These are phyloP conservation scores for Rhea pennata DNA, from an alignment of 2,113 vertebrate genomes.

Conservation along the genomic window DNA sequence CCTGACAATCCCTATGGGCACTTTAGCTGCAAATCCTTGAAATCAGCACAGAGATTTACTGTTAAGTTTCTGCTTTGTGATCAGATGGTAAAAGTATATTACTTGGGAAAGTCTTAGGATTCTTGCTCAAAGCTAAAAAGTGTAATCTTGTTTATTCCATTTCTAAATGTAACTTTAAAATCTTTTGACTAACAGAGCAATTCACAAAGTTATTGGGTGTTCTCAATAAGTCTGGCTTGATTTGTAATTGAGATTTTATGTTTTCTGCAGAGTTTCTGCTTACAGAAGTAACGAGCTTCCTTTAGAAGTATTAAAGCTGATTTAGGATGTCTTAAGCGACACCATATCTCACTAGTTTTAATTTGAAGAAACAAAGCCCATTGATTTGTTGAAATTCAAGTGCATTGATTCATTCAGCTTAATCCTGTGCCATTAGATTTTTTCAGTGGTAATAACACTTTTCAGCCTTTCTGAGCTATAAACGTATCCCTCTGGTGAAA, in stretches of 20 bases:
- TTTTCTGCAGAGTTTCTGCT: not conserved
- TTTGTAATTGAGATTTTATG: not conserved
- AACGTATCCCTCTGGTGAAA: constrained; percentile 2
- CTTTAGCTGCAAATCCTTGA: not conserved
- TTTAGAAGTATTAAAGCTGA: constrained; percentile 22
- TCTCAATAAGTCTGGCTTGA: not conserved
- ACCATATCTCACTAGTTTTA: constrained; percentile 26
- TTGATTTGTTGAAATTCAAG: constrained; percentile 22
- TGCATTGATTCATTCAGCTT: constrained; percentile 18
- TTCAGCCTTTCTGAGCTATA: not conserved
- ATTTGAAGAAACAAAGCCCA: constrained; percentile 36
- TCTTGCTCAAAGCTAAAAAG: not conserved
- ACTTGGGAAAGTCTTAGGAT: not conserved
- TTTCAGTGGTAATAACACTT: not conserved
- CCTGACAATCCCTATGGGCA: not conserved
- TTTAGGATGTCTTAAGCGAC: constrained; percentile 1
- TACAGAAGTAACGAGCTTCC: not conserved
- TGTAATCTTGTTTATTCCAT: not conserved
- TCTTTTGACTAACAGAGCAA: not conserved
- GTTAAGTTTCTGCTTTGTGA: not conserved
- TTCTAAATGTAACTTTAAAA: not conserved
- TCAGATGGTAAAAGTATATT: not conserved
- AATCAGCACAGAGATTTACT: not conserved
- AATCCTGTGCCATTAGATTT: constrained; percentile 24
- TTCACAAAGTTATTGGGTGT: not conserved